Percentiles rank a stretch among this genome's conserved stretches.
Evolutionary conservation across 2,113 vertebrate species (phyloP).

Genomic region (Marcusenius ussheri): DNA sequence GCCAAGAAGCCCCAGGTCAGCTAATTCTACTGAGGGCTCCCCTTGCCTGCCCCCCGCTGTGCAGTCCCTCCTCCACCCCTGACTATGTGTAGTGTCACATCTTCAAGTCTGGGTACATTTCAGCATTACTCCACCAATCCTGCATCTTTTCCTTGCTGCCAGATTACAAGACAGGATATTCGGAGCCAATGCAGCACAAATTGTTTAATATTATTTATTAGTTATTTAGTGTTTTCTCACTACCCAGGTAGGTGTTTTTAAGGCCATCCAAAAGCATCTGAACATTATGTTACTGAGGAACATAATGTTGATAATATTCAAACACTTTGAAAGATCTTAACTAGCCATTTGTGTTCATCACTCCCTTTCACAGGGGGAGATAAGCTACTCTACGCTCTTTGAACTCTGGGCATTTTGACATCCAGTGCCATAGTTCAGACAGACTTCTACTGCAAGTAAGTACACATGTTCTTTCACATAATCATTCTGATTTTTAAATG

Average conservation of each 20-base stretch:
- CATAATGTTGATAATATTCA: not conserved
- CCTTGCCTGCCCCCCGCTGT: not conserved
- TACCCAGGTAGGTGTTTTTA: not conserved
- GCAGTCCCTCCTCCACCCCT: not conserved
- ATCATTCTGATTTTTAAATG: not conserved
- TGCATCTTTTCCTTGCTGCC: not conserved
- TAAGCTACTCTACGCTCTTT: not conserved
- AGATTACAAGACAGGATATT: not conserved
- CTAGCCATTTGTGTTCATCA: not conserved
- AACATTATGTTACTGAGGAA: not conserved
- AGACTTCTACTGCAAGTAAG: not conserved
- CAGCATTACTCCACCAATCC: not conserved
- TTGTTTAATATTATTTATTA: not conserved
- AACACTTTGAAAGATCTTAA: not conserved
- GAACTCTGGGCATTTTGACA: not conserved
- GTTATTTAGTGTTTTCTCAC: not conserved
- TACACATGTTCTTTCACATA: not conserved
- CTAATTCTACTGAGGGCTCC: not conserved
- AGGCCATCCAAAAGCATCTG: not conserved
- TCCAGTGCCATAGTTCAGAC: constrained; percentile 6
- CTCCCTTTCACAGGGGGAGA: not conserved
- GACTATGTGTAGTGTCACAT: not conserved
- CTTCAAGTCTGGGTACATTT: not conserved
- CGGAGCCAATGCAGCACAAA: not conserved
- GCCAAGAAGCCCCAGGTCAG: not conserved